Percentiles rank a stretch among this genome's conserved stretches.
phyloP scores from a whole-genome alignment of 1,140 invertebrate genomes.

The Drosophila arizonae region DNA sequence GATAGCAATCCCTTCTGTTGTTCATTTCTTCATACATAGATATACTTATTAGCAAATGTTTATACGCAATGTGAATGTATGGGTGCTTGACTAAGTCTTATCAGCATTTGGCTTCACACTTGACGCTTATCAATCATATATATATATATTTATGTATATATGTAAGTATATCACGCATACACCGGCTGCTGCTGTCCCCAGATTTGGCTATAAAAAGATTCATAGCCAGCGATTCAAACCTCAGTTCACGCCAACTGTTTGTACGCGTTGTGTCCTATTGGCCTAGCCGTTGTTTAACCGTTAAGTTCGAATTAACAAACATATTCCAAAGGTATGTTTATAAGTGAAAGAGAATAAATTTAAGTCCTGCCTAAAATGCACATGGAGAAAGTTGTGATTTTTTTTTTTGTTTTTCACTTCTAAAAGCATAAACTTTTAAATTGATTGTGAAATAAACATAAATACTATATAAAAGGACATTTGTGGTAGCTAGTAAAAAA shows the following conservation, averaged over 20 bases:
- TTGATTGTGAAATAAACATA: background rate
- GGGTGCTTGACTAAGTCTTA: constrained; percentile 21
- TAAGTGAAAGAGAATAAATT: background rate
- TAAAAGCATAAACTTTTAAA: background rate
- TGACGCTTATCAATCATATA: constrained; percentile 35
- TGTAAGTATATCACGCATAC: constrained; percentile 37
- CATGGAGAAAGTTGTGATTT: background rate
- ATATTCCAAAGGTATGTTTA: constrained; percentile 43
- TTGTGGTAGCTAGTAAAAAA: too few relatives aligned
- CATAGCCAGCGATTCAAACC: constrained; percentile 24
- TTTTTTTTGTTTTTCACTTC: background rate
- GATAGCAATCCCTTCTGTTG: background rate
- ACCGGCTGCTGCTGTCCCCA: constrained; percentile 46
- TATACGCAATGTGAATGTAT: background rate
- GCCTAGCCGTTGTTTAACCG: constrained; percentile 3
- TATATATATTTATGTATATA: constrained; percentile 4
- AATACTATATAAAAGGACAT: too few relatives aligned
- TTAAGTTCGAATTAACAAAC: constrained; percentile 1
- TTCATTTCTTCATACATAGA: background rate
- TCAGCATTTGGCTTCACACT: constrained; percentile 29
- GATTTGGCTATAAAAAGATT: constrained; percentile 61
- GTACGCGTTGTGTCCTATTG: constrained; percentile 45
- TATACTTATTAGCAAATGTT: background rate
- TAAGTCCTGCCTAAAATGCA: background rate
- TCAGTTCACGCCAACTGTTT: constrained; percentile 58